Evolutionary conservation across 2,113 vertebrate genomes (phyloP).

Genomic region (Hippoglossus stenolepis): DNA sequence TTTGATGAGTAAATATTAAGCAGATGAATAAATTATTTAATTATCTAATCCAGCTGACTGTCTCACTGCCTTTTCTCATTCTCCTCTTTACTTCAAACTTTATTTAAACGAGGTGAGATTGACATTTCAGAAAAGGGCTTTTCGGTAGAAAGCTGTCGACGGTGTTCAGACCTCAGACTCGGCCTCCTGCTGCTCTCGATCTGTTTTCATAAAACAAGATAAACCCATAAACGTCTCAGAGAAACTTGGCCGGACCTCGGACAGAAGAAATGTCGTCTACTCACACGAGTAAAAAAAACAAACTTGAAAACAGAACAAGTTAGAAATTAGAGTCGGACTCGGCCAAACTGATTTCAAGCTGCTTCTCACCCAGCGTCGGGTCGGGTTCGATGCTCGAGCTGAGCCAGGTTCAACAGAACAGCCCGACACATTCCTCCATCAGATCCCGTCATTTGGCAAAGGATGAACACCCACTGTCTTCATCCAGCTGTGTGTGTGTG

Average conservation of each 20-base stretch:
- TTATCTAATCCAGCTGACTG: too few relatives aligned
- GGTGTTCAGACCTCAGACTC: not conserved
- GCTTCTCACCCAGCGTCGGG: not conserved
- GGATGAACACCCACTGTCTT: constrained; percentile 22
- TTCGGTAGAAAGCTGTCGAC: too few relatives aligned
- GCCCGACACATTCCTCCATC: constrained; percentile 24
- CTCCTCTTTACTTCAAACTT: not conserved
- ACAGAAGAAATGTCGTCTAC: not conserved
- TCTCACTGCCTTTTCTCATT: not conserved
- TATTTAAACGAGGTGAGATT: not conserved
- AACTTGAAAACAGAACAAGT: constrained; percentile 28
- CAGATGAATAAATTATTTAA: too few relatives aligned
- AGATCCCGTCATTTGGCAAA: constrained; percentile 35
- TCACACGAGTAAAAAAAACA: not conserved
- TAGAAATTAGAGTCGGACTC: not conserved
- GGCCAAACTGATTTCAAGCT: constrained; percentile 17
- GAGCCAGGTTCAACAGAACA: constrained; percentile 47
- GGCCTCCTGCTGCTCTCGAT: not conserved
- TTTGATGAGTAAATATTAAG: too few relatives aligned
- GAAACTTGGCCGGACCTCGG: not conserved
- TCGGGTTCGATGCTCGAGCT: not conserved
- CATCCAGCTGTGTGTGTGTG: constrained; percentile 17
- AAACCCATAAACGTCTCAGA: constrained; percentile 1
- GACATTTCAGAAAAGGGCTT: not conserved
- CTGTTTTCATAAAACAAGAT: not conserved